These are phyloP conservation scores for Notospermus geniculatus DNA, from an alignment of 1,140 invertebrate genomes.

Conservation along the genomic window DNA sequence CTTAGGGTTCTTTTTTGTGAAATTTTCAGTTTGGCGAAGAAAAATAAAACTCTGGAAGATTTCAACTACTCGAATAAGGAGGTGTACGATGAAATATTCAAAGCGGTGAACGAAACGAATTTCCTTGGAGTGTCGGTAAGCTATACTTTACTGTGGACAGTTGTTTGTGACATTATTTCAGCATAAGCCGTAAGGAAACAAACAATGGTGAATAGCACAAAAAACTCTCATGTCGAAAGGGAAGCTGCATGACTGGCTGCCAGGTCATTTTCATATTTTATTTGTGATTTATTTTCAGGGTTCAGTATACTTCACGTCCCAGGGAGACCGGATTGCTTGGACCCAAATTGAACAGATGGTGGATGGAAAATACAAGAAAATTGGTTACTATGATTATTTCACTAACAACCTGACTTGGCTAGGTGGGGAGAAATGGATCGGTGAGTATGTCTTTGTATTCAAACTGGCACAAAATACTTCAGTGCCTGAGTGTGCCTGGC, in stretches of 20 bases:
- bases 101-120: constrained; percentile 94
- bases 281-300: constrained; percentile 69
- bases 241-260: no score
- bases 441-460: no score
- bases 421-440: constrained; percentile 84
- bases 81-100: constrained; percentile 92
- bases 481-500: no score
- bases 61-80: constrained; percentile 97
- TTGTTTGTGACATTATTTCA: no score
- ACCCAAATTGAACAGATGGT: constrained; percentile 97
- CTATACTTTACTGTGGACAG: constrained; percentile 37
- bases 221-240: no score
- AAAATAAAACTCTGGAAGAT: constrained; percentile 82
- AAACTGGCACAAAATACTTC: no score
- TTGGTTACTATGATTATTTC: constrained; percentile 96
- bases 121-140: constrained; percentile 96
- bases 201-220: no score
- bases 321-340: constrained; percentile 97
- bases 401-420: constrained; percentile 93
- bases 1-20: no score
- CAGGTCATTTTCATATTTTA: no score
- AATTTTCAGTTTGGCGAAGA: constrained; percentile 62
- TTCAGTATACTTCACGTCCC: constrained; percentile 88
- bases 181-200: no score
- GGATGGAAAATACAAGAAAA: constrained; percentile 88